These are phyloP conservation scores for Melinaea marsaeus DNA, from an alignment of 2,888 invertebrate species.

Conservation along the genomic window DNA sequence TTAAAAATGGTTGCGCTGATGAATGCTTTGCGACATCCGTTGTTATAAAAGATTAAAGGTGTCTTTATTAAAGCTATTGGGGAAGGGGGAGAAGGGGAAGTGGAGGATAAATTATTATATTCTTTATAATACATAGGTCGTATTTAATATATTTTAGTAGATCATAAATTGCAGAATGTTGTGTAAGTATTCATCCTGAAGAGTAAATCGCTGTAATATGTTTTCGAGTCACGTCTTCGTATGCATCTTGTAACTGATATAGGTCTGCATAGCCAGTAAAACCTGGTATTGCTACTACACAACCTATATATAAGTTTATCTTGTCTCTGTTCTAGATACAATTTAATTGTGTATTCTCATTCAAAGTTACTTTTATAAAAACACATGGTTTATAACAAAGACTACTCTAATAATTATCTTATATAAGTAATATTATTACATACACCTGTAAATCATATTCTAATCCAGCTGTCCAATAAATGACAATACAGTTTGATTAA, in stretches of 20 bases:
- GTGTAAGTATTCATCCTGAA: not conserved
- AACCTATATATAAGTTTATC: not conserved
- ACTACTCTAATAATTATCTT: slow-evolving; percentile 5
- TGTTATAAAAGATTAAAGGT: no score
- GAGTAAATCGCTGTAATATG: slow-evolving; percentile 2
- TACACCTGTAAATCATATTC: slow-evolving; percentile 15
- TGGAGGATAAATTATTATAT: no score
- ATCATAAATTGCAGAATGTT: not conserved
- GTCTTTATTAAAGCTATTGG: no score
- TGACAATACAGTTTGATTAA: slow-evolving; percentile 31
- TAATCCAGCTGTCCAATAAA: slow-evolving; percentile 29
- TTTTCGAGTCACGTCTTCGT: slow-evolving; percentile 18
- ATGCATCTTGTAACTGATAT: slow-evolving; percentile 19
- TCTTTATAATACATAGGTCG: no score
- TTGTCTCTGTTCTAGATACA: slow-evolving; percentile 1
- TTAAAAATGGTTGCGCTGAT: no score
- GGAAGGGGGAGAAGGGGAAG: no score
- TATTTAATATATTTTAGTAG: no score
- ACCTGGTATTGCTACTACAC: slow-evolving; percentile 5
- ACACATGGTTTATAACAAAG: not conserved
- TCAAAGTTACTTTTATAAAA: not conserved
- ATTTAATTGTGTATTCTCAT: no score
- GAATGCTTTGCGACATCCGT: no score
- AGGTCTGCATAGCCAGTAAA: slow-evolving; percentile 8
- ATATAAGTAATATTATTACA: slow-evolving; percentile 23